Percentiles rank a stretch among this genome's conserved stretches.
Conservation (phyloP, 1,140 invertebrate species). For the Archivesica marissinica region DNA sequence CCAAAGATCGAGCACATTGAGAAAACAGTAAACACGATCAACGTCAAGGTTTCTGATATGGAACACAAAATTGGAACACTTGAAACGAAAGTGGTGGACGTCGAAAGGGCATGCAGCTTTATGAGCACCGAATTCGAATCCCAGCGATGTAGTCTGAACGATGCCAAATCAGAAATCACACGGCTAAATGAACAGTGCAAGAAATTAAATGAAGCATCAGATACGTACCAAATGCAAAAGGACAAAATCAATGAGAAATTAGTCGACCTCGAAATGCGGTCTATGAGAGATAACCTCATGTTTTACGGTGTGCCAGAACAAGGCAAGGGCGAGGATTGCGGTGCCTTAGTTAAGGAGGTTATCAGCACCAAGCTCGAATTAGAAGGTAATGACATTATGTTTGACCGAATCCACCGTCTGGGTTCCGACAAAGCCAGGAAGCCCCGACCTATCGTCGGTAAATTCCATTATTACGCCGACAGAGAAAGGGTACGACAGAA, state of each 20-base stretch:
- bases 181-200: background rate
- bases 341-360: background rate
- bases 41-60: background rate
- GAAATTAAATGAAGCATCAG: no score
- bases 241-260: background rate
- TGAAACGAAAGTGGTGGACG: background rate
- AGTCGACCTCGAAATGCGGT: background rate
- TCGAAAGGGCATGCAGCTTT: background rate
- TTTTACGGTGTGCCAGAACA: constrained; percentile 7
- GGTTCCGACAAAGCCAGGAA: background rate
- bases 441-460: constrained; percentile 13
- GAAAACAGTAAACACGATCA: background rate
- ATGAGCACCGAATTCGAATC: constrained; percentile 5
- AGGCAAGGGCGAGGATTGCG: background rate
- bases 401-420: constrained; percentile 14
- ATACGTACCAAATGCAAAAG: background rate
- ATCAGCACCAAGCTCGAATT: background rate
- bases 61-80: background rate
- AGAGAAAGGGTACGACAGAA: constrained; percentile 6
- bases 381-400: background rate
- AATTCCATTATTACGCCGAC: background rate
- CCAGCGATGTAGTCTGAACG: no score
- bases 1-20: constrained; percentile 18
- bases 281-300: constrained; percentile 29
- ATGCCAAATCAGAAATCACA: constrained; percentile 1